Base-by-base conservation (phyloP, 2,888 invertebrate genomes). In the Esperia sulphurella region DNA sequence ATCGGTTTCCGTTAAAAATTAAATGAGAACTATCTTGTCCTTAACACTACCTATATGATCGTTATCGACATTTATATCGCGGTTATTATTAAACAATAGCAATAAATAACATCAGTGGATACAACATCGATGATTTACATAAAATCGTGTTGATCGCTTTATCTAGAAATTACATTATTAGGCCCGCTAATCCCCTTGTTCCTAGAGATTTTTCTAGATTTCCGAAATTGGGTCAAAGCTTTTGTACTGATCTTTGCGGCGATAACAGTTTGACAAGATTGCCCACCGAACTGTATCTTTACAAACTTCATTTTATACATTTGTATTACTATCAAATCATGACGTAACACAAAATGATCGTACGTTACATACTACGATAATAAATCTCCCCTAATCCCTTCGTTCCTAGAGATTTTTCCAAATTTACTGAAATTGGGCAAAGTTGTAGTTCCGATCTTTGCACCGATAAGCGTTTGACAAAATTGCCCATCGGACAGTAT, bases 171-270 rank as follows among this genome's bases (percentile, higher is more conserved):
- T 14, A 41, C 30, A n/a, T 39, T 43, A 51, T 43, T 48, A n/a
- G 29, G 12, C 29, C 21, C 14, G 44, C 31, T 53, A 53, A 53
- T 51, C 53, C 47, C 13, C 45, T 51, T 51, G 49, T 51, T 53
- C 51, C 49, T 13, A 3, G 12, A 41, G 35, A 41, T 51, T 51
- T 49, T 38, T 47, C 38, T 12, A 38, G 49, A 47, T 38, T 30
- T 33, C 8, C 8, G 14, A n/a, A 31, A 14, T 29, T 30, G 14
- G 21, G 33, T 12, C 10, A 41, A 33, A 12, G 12, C 3, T 33
- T 33, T 1, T 12, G 2, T 5, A 8, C 8, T 1, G 33, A 41
- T 41, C 13, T 8, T 35, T 33, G 1, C 30, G 12, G 10, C 46
- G 46, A 46, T 46, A 46, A 46, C 33, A 21, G 10, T 35, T 46